These are phyloP conservation scores for Ceratitis capitata DNA, from an alignment of 1,140 invertebrate species.

Conservation along the genomic window DNA sequence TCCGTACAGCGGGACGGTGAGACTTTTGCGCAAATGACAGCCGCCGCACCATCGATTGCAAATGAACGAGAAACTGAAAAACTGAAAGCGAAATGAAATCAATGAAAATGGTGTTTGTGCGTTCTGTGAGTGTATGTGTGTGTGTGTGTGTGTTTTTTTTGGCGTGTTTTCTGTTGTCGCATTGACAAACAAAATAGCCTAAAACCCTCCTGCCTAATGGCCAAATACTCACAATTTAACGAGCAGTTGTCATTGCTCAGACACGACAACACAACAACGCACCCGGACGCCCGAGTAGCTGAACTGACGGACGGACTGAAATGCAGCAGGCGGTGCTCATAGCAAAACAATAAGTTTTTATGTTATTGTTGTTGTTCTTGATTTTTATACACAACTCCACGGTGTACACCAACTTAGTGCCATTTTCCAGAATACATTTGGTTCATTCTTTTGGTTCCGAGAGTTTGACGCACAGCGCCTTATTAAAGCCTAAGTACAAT, in stretches of 20 bases:
- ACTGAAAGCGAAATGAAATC: conserved; percentile 7
- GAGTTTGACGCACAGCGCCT: too few species aligned
- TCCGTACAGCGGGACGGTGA: conserved; percentile 13
- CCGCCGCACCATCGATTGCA: conserved; percentile 5
- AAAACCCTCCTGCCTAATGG: conserved; percentile 26
- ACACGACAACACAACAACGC: neutral
- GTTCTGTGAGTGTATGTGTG: too few species aligned
- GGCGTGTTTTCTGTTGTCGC: neutral
- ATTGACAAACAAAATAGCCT: conserved; percentile 9
- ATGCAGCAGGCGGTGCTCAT: neutral
- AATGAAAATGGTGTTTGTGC: neutral
- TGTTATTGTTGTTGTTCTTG: neutral
- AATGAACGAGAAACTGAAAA: too few species aligned
- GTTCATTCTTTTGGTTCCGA: too few species aligned
- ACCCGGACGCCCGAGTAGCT: neutral
- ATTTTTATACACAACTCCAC: too few species aligned
- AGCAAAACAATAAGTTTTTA: neutral
- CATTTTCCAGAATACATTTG: too few species aligned
- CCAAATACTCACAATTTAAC: conserved; percentile 31
- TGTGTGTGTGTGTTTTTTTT: neutral
- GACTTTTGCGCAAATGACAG: conserved; percentile 8
- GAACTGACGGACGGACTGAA: too few species aligned
- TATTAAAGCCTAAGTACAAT: too few species aligned
- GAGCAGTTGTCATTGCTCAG: conserved; percentile 20
- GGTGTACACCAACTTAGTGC: too few species aligned